phyloP scores from a whole-genome alignment of 1,140 invertebrate species.

The Drosophila ercepeae region DNA sequence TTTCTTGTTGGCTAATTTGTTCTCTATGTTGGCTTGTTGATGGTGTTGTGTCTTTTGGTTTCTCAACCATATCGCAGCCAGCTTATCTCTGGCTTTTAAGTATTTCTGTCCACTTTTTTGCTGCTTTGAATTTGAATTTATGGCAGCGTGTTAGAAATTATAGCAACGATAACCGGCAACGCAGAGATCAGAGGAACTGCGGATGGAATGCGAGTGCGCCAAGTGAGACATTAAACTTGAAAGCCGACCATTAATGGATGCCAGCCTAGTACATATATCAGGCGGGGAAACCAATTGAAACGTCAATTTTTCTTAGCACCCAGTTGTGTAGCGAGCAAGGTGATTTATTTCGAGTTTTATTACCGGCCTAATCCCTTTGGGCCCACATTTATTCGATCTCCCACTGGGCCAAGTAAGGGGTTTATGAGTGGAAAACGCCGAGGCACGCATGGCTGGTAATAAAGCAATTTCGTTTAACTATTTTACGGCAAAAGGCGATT shows the following conservation, averaged over 20 bases:
- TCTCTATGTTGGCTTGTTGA: conserved; percentile 35
- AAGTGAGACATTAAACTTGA: conserved; percentile 66
- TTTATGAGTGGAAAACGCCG: conserved; percentile 31
- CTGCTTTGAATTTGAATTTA: conserved; percentile 62
- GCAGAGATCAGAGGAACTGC: conserved; percentile 27
- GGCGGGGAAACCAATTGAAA: conserved; percentile 37
- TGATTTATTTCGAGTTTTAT: conserved; percentile 47
- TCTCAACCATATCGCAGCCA: conserved; percentile 42
- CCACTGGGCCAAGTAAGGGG: conserved; percentile 41
- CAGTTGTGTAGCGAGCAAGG: conserved; percentile 1
- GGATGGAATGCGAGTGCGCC: conserved; percentile 36
- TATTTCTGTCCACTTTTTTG: conserved; percentile 52
- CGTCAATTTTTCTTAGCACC: conserved; percentile 16
- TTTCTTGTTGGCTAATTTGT: conserved; percentile 73
- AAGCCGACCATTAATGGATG: conserved; percentile 39
- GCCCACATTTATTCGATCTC: conserved; percentile 22
- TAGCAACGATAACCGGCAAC: conserved; percentile 48
- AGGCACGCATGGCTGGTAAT: conserved; percentile 57
- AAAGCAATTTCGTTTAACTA: conserved; percentile 74
- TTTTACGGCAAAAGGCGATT: conserved; percentile 78
- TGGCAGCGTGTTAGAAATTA: conserved; percentile 72
- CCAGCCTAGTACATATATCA: not conserved
- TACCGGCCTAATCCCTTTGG: conserved; percentile 38
- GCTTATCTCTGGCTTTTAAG: conserved; percentile 65
- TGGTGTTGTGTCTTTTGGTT: conserved; percentile 20